phyloP scores from a whole-genome alignment of 2,113 vertebrate genomes.

The Motacilla tschutschensis region DNA sequence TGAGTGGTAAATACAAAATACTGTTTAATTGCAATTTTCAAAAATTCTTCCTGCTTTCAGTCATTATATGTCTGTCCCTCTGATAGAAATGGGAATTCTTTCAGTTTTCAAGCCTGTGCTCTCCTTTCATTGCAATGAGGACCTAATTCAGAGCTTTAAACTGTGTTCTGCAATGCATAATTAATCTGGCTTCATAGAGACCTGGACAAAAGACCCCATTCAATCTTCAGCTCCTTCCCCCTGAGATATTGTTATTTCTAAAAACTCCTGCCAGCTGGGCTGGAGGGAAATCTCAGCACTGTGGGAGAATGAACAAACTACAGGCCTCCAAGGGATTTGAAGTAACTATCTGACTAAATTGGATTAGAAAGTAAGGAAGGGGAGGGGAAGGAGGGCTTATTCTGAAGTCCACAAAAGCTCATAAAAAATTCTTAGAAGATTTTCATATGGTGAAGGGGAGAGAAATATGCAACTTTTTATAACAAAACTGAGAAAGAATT shows the following conservation, averaged over 20 bases:
- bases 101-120: constrained; percentile 67
- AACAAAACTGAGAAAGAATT: constrained; percentile 45
- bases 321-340: constrained; percentile 68
- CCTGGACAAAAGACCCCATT: constrained; percentile 91
- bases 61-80: constrained; percentile 72
- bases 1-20: constrained; percentile 69
- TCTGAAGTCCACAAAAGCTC: constrained; percentile 62
- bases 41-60: constrained; percentile 70
- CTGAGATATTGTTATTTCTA: constrained; percentile 88
- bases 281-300: constrained; percentile 81
- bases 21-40: constrained; percentile 75
- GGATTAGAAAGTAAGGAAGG: constrained; percentile 79
- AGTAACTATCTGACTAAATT: constrained; percentile 76
- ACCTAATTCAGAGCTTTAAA: constrained; percentile 75
- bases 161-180: constrained; percentile 89
- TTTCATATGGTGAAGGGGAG: constrained; percentile 57
- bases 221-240: constrained; percentile 83
- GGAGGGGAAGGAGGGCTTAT: constrained; percentile 59
- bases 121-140: constrained; percentile 73
- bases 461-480: constrained; percentile 56
- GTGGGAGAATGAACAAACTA: constrained; percentile 79
- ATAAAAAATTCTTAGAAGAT: constrained; percentile 65
- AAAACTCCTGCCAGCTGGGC: constrained; percentile 94
- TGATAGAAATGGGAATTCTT: constrained; percentile 70
- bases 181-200: constrained; percentile 92